A percentile compares a stretch with the other conserved stretches of the same genome.
Evolutionary conservation across 1,140 invertebrate species (phyloP).

Genomic region (Sitobion miscanthi): DNA sequence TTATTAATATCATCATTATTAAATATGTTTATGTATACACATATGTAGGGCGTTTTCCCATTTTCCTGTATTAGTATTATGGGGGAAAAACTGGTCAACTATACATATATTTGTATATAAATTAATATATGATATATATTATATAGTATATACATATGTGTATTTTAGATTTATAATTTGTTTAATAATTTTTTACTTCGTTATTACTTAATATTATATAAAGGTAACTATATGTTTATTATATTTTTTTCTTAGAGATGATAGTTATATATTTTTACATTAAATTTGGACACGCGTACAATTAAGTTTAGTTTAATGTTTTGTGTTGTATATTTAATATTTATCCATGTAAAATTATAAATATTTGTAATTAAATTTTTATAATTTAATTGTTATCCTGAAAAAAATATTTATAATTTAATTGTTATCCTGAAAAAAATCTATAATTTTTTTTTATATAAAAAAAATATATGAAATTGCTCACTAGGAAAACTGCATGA

Average conservation of each 20-base stretch:
- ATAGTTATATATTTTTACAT: conserved; percentile 14
- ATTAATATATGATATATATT: no score
- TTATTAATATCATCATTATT: not conserved
- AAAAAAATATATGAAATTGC: not conserved
- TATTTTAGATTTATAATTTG: conserved; percentile 2
- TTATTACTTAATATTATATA: conserved; percentile 7
- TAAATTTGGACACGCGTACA: not conserved
- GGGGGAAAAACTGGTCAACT: not conserved
- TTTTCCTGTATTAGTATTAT: conserved; percentile 15
- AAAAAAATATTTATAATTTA: not conserved
- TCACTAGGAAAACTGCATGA: not conserved
- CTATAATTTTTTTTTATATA: not conserved
- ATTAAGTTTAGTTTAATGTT: not conserved
- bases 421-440: not conserved
- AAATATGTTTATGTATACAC: not conserved
- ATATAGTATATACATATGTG: not conserved
- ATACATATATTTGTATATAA: not conserved
- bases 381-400: not conserved
- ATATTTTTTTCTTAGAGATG: not conserved
- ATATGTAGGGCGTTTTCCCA: not conserved
- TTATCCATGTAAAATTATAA: not conserved
- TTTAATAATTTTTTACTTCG: not conserved
- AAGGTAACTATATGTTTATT: not conserved
- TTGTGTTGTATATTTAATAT: not conserved
- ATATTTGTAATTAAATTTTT: not conserved